Base-by-base conservation (phyloP, 2,888 invertebrate species). In the Odontothrips loti region DNA sequence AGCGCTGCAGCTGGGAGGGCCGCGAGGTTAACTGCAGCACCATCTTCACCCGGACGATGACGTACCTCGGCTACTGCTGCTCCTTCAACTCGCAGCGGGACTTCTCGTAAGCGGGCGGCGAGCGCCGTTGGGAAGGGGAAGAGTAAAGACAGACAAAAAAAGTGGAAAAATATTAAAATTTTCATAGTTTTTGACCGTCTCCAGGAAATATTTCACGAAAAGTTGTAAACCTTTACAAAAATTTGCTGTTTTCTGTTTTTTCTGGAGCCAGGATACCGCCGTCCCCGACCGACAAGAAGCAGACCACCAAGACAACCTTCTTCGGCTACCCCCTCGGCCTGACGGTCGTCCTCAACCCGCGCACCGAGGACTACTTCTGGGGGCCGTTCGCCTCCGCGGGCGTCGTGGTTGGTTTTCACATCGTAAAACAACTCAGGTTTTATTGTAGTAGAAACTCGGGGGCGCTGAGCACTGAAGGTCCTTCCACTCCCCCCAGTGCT, bases 1-100 rank as follows among this genome's bases (percentile, higher is more conserved):
- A 80, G 79, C 79, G 81, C 12, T 83, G 83, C 81, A 81, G 68
- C 47, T 83, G 83, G 83, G 81, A 82, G 63, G 83, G 83, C 9
- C 79, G 78, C 6, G 4, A 79, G 8, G 27, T 81, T 17, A 43
- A 80, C 80, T 83, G 83, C 82, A 58, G 43, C 23, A 27, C 63
- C 15, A 29, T 83, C 47, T 83, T 83, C 81, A 23, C 80, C 20
- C 20, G 34, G 48, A 79, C 81, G 51, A 80, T 79, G 58, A 81
- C 81, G 17, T 82, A 80, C 82, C 47, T 80, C 20, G 83, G 83
- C 11, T 81, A 63, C 79, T 83, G 83, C 80, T 83, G 83, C 79
- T 82, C 83, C 51, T 83, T 83, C 82, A 83, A 83, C 58, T 81
- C 82, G 79, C 81, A 78, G 63, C 79, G 63, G 12, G 80, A 80